A percentile compares a stretch with the other conserved stretches of the same genome.
phyloP scores from a whole-genome alignment of 2,888 invertebrate species.

The Lathronympha strigana region DNA sequence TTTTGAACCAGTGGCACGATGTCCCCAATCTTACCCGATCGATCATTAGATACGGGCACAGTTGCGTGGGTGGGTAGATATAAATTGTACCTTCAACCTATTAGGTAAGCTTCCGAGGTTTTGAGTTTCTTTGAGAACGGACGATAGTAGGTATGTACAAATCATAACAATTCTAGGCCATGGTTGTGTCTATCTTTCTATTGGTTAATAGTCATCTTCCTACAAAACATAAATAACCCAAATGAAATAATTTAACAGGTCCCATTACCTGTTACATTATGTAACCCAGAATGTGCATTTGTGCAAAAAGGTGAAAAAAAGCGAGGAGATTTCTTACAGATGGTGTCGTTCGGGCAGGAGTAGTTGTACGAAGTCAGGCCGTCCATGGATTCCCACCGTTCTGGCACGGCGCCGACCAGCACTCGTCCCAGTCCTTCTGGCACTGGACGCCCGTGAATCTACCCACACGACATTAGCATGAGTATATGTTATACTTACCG shows the following conservation, averaged over 20 bases:
- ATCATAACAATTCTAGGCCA: too few species aligned
- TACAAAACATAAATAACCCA: too few species aligned
- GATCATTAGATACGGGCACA: background rate
- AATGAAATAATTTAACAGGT: too few species aligned
- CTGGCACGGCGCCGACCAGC: background rate
- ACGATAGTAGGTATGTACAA: too few species aligned
- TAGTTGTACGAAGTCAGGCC: background rate
- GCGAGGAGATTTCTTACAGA: too few species aligned
- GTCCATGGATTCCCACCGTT: background rate
- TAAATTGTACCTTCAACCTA: background rate
- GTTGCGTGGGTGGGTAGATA: background rate
- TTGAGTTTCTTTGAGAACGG: too few species aligned
- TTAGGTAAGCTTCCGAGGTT: background rate
- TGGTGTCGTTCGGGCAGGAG: too few species aligned
- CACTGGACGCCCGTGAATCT: background rate
- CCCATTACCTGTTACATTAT: too few species aligned
- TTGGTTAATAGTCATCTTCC: too few species aligned
- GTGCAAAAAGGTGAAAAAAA: too few species aligned
- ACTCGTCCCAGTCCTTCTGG: background rate
- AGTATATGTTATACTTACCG: constrained; percentile 83
- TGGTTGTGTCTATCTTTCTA: too few species aligned
- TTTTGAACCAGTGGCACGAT: constrained; percentile 1
- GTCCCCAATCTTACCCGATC: constrained; percentile 1
- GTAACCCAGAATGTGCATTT: too few species aligned
- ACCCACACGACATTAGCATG: background rate